Evolutionary conservation across 2,888 invertebrate genomes (phyloP).

Genomic region (Torymus aiolomorphi): DNA sequence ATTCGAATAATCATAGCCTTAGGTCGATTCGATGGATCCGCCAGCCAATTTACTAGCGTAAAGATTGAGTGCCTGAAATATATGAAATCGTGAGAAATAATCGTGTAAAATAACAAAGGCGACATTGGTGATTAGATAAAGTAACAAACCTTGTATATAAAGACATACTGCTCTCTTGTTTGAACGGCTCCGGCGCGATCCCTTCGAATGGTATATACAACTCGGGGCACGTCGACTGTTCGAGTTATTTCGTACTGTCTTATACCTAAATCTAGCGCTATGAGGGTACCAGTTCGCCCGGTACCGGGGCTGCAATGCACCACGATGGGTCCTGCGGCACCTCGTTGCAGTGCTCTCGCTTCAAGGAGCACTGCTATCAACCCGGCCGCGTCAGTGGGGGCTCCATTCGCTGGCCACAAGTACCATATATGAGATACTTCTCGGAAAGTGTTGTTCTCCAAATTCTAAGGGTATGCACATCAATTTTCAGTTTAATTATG

Average conservation of each 20-base stretch:
- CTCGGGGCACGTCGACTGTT: conserved; percentile 89
- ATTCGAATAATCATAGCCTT: conserved; percentile 58
- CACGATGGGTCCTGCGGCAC: conserved; percentile 83
- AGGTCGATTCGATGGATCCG: conserved; percentile 80
- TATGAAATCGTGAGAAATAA: background rate
- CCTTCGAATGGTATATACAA: conserved; percentile 88
- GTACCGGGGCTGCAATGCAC: conserved; percentile 94
- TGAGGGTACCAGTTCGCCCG: conserved; percentile 90
- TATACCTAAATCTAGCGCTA: conserved; percentile 91
- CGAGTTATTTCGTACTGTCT: conserved; percentile 89
- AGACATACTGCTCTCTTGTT: conserved; percentile 93
- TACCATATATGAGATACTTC: conserved; percentile 96
- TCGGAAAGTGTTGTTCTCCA: conserved; percentile 88
- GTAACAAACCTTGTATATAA: conserved; percentile 89
- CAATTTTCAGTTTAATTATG: background rate
- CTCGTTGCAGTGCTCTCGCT: conserved; percentile 79
- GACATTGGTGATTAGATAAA: conserved; percentile 8
- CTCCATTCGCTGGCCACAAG: conserved; percentile 93
- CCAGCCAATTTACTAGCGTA: conserved; percentile 91
- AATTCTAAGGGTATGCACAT: conserved; percentile 78
- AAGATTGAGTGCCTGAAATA: conserved; percentile 85
- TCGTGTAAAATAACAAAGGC: conserved; percentile 6
- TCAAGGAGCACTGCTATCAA: conserved; percentile 92
- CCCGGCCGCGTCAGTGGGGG: conserved; percentile 88
- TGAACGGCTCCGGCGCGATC: conserved; percentile 93